Conservation (phyloP, 2,113 vertebrate genomes). For the Poeciliopsis turrubarensis region DNA sequence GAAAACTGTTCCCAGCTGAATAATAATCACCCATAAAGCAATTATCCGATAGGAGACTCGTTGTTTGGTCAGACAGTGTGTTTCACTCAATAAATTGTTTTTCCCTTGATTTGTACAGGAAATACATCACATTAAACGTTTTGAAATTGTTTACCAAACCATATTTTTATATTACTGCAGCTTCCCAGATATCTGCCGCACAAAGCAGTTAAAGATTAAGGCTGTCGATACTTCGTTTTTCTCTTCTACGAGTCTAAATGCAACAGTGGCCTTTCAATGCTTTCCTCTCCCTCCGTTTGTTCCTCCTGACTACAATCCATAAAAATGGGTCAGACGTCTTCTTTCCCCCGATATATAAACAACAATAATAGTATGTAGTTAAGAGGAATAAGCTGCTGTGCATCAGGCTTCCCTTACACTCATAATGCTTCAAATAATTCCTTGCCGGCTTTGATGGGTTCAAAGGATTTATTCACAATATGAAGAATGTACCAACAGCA, state of each 20-base stretch:
- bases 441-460: slow-evolving; percentile 6
- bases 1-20: too few species aligned
- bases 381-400: slow-evolving; percentile 20
- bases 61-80: too few species aligned
- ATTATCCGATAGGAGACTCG: too few species aligned
- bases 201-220: too few species aligned
- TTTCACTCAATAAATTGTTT: too few species aligned
- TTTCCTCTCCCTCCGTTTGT: slow-evolving; percentile 1
- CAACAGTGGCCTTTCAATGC: background rate
- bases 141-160: too few species aligned
- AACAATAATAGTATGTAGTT: slow-evolving; percentile 9
- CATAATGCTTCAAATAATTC: slow-evolving; percentile 1
- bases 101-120: too few species aligned
- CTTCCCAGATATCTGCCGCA: too few species aligned
- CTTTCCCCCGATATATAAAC: background rate
- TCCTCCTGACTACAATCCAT: slow-evolving; percentile 5
- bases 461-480: slow-evolving; percentile 21
- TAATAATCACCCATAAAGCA: too few species aligned
- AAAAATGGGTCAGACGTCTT: slow-evolving; percentile 7
- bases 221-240: background rate
- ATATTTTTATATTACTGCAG: too few species aligned
- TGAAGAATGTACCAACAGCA: slow-evolving; percentile 2
- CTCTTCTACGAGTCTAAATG: background rate
- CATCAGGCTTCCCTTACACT: background rate
- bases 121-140: too few species aligned